Base-by-base conservation (phyloP, 2,888 invertebrate species). In the Mesochorus sp. region DNA sequence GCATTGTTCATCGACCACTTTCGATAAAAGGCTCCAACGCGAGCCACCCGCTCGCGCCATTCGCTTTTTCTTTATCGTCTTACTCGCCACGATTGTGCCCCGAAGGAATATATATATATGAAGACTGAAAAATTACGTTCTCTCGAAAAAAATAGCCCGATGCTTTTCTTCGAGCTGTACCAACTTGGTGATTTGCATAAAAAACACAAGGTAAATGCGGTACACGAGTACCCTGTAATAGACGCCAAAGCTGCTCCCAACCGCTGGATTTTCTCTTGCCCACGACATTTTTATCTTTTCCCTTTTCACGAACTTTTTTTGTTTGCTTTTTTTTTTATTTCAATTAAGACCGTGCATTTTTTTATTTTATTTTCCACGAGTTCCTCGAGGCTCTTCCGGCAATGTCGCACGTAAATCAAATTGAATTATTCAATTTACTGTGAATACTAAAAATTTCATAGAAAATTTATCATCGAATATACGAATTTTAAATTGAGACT, bases 11-110 rank as follows among this genome's bases (percentile, higher is more conserved):
- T 82, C 83, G 82, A 83, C 81, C 81, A 76, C 81, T 83, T 81
- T 68, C 85, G 85, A 84, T 85, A 84, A 85, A 84, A 81, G 74
- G 64, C 61, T 78, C 14, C 67, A 14, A n/a, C 37, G 39, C 42
- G 59, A 42, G 42, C 24, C 31, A n/a, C 34, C 39, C 14, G 17
- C 6, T 21, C 6, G 6, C 26, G 14, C 4, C 51, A 8, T 49
- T 8, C 49, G 8, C 6, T 51, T 37, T 21, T 55, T 34, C 26
- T 14, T 51, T 34, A 26, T 68, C 34, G n/a, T 55, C 42, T 64
- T 67, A 64, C 59, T 68, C 57, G 70, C 57, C 31, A 51, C n/a
- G n/a, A n/a, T 24, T 55, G 51, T 72, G 44, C 59, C 72, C 51
- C 49, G 42, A n/a, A 34, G 79, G 68, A 61, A 72, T 64, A 70